Base-by-base conservation (phyloP, 1,140 invertebrate genomes). In the Leptinotarsa texana region DNA sequence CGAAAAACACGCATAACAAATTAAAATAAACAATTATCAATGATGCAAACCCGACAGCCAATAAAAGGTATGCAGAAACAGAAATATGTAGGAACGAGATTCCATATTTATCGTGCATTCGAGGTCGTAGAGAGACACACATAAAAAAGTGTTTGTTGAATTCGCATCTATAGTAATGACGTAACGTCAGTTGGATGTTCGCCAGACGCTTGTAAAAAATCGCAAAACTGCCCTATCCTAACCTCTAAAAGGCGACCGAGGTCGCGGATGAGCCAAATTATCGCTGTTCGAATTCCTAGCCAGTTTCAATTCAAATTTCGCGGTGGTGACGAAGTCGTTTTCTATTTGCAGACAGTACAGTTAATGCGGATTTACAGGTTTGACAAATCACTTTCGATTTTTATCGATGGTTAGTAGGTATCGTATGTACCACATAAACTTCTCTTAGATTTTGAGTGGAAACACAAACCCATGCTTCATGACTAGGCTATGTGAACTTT, bases 161-260 rank as follows among this genome's bases (percentile, higher is more conserved):
- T 76, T 78, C 73, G 75, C 77, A 72, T 78, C 67, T 65, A 69
- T 67, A 73, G 51, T 57, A 57, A 63, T 78, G 77, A 78, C 77
- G 77, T 74, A 77, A 79, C 63, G 24, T 21, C 69, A 65, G 70
- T 71, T 79, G 77, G 77, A 75, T 63, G 63, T 47, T 73, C 65
- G 77, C 77, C 77, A 79, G 70, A 73, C 68, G 68, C 69, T 71
- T 27, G 73, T 67, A 72, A 63, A 77, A 79, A 74, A 77, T 75
- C 69, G 77, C 77, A 51, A 77, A 79, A 79, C 77, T 79, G 77
- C 77, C 77, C 77, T 79, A 79, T 77, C 77, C 77, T 75, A 79
- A 79, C 77, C 63, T 76, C 73, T 62, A 74, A 76, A 70, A 69
- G 48, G 18, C 63, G 15, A 68, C 63, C 74, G 66, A 78, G 77